Base-by-base conservation (phyloP, 2,797 vertebrate genomes). In the Scolopax bukidnonensis region DNA sequence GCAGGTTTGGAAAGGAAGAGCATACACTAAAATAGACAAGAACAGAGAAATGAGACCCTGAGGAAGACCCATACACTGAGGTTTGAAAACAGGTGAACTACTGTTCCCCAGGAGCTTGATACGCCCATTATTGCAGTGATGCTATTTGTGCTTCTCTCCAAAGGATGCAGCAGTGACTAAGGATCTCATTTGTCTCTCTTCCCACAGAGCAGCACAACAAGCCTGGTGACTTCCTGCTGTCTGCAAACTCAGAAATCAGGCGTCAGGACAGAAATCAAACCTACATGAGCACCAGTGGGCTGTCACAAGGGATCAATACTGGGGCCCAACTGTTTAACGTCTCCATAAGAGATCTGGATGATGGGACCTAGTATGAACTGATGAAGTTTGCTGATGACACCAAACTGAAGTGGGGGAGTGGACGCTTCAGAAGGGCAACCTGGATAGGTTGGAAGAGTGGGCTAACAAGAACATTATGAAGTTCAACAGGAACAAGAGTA, bases 1-100 rank as follows among this genome's bases (percentile, higher is more conserved):
- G 85, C 43, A 67, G 92, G 73, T 78, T 81, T 70, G 70, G 83
- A 92, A 95, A 84, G 74, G 87, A 89, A 90, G 70, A 74, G 30
- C 4, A 8, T 33, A n/a, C 0, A 4, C 33, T 40, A 74, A 68
- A 89, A 92, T 32, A 96, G 79, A 83, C 67, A 36, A 73, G 71
- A 94, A 61, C 41, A 77, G 63, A 82, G 91, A 56, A 75, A 48
- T 0, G 2, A 59, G 75, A 69, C 79, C 54, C 61, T 0, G 9
- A 59, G 53, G 1, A 12, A 9, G 78, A 81, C 89, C 90, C 21
- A 7, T 7, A 12, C 1, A 9, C 41, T 47, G 40, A 83, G 67
- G 61, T n/a, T 13, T 74, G 83, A 27, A 78, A 59, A 77, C 21
- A 50, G 71, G 45, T 32, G 70, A 60, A 50, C 10, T 24, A 3